These are phyloP conservation scores for Megalops cyprinoides DNA, from an alignment of 2,797 vertebrate genomes.

Conservation along the genomic window DNA sequence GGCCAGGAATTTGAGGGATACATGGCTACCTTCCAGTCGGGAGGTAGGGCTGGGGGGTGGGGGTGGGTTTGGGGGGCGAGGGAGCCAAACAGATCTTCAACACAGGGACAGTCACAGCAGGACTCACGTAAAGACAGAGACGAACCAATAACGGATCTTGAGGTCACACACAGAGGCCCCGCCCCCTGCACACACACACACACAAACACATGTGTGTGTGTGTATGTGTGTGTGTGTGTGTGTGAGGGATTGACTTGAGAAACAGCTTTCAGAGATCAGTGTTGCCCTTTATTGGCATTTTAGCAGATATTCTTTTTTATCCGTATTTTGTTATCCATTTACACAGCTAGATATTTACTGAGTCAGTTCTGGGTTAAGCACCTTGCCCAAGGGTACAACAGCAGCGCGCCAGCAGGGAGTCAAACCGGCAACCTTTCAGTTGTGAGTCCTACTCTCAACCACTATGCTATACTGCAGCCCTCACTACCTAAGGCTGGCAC, in stretches of 20 bases:
- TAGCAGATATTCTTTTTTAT: too few relatives aligned
- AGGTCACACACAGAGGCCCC: not conserved
- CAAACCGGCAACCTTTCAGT: too few relatives aligned
- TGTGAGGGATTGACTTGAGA: not conserved
- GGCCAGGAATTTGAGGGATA: not conserved
- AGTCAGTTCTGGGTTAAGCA: too few relatives aligned
- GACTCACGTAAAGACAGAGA: slow-evolving; percentile 30
- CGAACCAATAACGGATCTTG: slow-evolving; percentile 14
- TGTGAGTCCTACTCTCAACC: too few relatives aligned
- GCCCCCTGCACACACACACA: not conserved
- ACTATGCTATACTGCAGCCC: too few relatives aligned
- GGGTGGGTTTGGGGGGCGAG: not conserved
- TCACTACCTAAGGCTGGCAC: not conserved
- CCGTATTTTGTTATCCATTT: too few relatives aligned
- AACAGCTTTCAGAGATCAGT: not conserved
- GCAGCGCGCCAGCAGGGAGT: too few relatives aligned
- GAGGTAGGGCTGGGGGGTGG: not conserved
- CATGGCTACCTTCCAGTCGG: not conserved
- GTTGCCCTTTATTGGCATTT: not conserved
- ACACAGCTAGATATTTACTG: too few relatives aligned
- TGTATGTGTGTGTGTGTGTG: not conserved
- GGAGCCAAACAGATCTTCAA: not conserved
- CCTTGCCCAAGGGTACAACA: too few relatives aligned
- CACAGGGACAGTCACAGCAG: slow-evolving; percentile 19
- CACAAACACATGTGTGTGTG: not conserved